Evolutionary conservation across 2,888 invertebrate species (phyloP).

Genomic region (Thereva unica): DNA sequence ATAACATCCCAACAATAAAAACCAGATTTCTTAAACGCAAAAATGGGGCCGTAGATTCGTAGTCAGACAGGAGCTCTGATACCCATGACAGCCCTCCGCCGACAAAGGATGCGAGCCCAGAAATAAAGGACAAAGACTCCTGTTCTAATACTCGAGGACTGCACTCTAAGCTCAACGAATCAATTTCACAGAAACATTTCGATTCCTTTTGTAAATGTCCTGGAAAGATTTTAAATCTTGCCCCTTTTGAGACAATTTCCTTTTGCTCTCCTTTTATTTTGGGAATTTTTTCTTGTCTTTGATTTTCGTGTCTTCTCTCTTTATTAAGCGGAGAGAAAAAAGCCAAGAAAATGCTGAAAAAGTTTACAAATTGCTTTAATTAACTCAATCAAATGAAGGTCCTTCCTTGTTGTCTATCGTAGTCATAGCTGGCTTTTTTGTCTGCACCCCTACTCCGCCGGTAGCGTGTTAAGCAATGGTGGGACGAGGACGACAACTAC

Average conservation of each 20-base stretch:
- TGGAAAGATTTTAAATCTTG: neutral
- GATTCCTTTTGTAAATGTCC: conserved; percentile 7
- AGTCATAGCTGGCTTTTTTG: neutral
- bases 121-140: no score
- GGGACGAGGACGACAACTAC: neutral
- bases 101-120: no score
- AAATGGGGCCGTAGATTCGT: no score
- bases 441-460: conserved; percentile 7
- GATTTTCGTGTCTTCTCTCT: neutral
- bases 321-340: conserved; percentile 22
- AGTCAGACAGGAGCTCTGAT: no score
- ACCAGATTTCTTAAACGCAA: no score
- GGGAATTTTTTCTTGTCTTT: neutral
- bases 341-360: conserved; percentile 11
- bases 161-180: conserved; percentile 17
- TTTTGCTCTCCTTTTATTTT: conserved; percentile 4
- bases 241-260: neutral
- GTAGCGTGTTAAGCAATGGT: neutral
- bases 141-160: no score
- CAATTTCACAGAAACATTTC: conserved; percentile 19
- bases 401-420: conserved; percentile 19
- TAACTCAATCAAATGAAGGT: conserved; percentile 34
- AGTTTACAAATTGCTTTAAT: conserved; percentile 34
- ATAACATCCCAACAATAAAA: no score
- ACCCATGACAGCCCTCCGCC: no score